phyloP scores from a whole-genome alignment of 2,113 vertebrate species.

The Lamprologus sp. region DNA sequence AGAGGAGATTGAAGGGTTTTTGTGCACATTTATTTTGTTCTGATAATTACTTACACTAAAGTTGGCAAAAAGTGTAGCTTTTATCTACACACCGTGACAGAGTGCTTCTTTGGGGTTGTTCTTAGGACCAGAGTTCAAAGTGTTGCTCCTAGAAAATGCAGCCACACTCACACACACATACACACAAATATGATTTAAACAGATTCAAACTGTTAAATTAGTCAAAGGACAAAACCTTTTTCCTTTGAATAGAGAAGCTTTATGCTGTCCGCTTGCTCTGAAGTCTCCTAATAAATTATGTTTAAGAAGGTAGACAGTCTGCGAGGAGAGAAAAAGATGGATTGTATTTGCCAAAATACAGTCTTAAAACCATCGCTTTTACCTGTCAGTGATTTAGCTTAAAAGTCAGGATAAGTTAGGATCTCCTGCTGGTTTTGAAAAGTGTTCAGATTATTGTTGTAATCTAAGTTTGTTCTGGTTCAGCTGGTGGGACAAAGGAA shows the following conservation, averaged over 20 bases:
- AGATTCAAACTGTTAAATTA: not conserved
- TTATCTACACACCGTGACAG: not conserved
- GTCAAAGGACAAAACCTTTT: not conserved
- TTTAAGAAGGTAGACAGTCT: not conserved
- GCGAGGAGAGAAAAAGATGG: not conserved
- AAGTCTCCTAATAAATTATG: not conserved
- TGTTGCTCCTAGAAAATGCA: not conserved
- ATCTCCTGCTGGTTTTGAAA: not conserved
- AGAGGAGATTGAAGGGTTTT: not conserved
- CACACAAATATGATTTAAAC: not conserved
- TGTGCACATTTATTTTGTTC: not conserved
- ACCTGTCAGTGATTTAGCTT: no score
- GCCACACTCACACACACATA: not conserved
- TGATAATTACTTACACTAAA: not conserved
- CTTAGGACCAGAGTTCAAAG: not conserved
- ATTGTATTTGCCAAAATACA: not conserved
- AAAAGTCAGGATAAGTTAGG: not conserved
- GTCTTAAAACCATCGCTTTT: not conserved
- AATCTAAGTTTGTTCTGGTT: not conserved
- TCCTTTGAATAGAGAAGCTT: not conserved
- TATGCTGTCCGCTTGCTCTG: not conserved
- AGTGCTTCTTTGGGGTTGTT: not conserved
- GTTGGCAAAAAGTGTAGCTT: not conserved
- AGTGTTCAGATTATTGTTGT: not conserved
- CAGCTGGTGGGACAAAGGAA: conserved; percentile 83